Evolutionary conservation across 2,113 vertebrate genomes (phyloP).

Genomic region (Pollimyrus isidori): DNA sequence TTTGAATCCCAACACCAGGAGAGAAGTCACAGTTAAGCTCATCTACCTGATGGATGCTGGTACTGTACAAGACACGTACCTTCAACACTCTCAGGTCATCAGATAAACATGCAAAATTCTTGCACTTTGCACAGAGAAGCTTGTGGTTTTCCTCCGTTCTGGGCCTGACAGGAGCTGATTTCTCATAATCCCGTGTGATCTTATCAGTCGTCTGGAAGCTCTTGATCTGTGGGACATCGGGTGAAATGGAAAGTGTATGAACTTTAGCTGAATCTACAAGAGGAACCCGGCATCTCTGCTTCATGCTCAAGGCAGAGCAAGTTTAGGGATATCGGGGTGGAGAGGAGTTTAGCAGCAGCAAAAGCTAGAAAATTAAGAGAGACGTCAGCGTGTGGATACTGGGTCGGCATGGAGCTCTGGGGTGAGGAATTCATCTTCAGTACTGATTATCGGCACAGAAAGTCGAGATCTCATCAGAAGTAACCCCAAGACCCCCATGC

Average conservation of each 20-base stretch:
- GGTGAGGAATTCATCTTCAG: not conserved
- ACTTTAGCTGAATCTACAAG: not conserved
- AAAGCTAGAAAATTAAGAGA: too few species aligned
- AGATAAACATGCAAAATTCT: conserved; percentile 25
- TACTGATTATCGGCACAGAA: not conserved
- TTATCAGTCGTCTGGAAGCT: conserved; percentile 28
- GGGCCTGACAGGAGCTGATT: not conserved
- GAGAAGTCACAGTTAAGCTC: not conserved
- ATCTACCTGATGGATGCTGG: not conserved
- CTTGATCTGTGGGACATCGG: conserved; percentile 27
- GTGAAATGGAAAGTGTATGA: not conserved
- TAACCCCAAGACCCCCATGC: not conserved
- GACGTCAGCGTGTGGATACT: too few species aligned
- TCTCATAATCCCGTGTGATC: conserved; percentile 1
- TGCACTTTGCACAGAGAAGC: conserved; percentile 41
- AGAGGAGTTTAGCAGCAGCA: not conserved
- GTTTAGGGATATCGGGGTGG: not conserved
- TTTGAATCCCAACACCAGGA: not conserved
- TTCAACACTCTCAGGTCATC: conserved; percentile 33
- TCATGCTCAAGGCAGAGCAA: not conserved
- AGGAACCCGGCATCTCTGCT: not conserved
- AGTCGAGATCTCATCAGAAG: not conserved
- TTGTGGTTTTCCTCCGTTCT: conserved; percentile 17
- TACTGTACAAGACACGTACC: conserved; percentile 13
- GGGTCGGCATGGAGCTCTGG: too few species aligned